phyloP scores from a whole-genome alignment of 2,888 invertebrate genomes.

The Parapristionchus giblindavisi region DNA sequence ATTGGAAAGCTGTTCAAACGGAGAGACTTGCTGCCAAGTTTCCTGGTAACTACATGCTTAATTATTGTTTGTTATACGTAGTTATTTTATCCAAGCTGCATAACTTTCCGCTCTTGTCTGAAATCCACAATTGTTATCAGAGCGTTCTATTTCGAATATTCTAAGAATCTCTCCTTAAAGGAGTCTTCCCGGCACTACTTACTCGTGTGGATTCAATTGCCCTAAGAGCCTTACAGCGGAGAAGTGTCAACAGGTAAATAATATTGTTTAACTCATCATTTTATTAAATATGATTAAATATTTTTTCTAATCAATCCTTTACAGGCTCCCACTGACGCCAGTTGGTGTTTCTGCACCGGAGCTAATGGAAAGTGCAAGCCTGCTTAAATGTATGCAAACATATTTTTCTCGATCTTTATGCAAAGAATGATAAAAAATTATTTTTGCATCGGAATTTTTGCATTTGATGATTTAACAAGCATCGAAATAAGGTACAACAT shows the following conservation, averaged over 20 bases:
- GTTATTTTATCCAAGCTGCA: too few relatives aligned
- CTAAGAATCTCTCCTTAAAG: not conserved
- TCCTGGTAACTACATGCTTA: not conserved
- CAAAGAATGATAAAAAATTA: too few relatives aligned
- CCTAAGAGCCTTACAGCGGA: not conserved
- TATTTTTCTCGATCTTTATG: too few relatives aligned
- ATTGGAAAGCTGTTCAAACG: not conserved
- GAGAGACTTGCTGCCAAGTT: slow-evolving; percentile 20
- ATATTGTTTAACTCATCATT: not conserved
- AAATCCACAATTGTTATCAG: too few relatives aligned
- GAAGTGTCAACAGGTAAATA: not conserved
- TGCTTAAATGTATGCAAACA: too few relatives aligned
- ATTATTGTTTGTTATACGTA: not conserved
- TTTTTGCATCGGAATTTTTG: too few relatives aligned
- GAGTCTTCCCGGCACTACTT: slow-evolving; percentile 11
- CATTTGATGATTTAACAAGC: too few relatives aligned
- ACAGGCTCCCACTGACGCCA: not conserved
- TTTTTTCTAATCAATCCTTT: not conserved
- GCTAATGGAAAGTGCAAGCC: slow-evolving; percentile 16
- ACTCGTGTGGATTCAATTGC: slow-evolving; percentile 10
- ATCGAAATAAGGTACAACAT: too few relatives aligned
- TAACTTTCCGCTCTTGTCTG: too few relatives aligned
- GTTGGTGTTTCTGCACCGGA: not conserved
- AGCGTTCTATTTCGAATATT: too few relatives aligned
- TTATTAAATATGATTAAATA: not conserved